Percentiles rank a stretch among this genome's conserved stretches.
Conservation (phyloP, 2,113 vertebrate genomes). For the Columba livia region DNA sequence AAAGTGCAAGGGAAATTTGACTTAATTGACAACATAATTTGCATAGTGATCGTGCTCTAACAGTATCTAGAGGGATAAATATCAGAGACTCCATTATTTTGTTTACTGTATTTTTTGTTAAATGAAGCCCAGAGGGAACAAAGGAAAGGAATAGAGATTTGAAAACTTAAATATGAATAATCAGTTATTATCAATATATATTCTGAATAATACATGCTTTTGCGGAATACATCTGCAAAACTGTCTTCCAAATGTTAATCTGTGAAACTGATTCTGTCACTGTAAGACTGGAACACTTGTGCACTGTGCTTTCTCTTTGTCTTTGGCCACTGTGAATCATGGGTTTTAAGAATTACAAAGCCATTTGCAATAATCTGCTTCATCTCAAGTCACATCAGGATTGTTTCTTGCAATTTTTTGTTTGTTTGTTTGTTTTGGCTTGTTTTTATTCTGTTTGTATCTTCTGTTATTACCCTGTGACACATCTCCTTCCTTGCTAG, state of each 20-base stretch:
- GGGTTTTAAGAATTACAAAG: not conserved
- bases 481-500: not conserved
- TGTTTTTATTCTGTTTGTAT: not conserved
- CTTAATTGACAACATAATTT: conserved; percentile 1
- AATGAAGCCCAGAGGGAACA: not conserved
- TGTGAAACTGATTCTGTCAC: not conserved
- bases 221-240: not conserved
- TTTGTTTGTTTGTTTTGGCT: not conserved
- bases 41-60: not conserved
- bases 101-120: not conserved
- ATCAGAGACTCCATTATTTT: not conserved
- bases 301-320: not conserved
- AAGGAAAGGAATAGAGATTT: not conserved
- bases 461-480: not conserved
- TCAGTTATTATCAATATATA: not conserved
- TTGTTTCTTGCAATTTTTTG: not conserved
- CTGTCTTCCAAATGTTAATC: not conserved
- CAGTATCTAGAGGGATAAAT: not conserved
- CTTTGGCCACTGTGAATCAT: not conserved
- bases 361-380: not conserved
- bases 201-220: not conserved
- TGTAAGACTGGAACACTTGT: not conserved
- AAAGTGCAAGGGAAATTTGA: not conserved
- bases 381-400: not conserved
- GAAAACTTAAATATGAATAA: not conserved